Conservation (phyloP, 2,797 vertebrate species). For the Euthynnus affinis region DNA sequence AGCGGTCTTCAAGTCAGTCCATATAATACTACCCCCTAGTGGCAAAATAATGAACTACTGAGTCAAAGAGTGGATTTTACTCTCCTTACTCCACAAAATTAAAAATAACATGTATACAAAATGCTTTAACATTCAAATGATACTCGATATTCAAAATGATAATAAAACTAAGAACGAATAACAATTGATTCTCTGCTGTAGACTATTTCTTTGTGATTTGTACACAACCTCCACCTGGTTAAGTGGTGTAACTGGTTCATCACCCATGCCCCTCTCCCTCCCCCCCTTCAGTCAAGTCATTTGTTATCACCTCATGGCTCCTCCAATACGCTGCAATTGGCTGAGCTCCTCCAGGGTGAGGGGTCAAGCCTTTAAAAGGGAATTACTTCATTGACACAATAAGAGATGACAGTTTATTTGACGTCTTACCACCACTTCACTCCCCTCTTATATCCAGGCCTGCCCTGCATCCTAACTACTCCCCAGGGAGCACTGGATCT, state of each 20-base stretch:
- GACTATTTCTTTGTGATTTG: constrained; percentile 27
- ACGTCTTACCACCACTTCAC: constrained; percentile 79
- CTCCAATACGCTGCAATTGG: constrained; percentile 72
- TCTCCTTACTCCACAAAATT: not conserved
- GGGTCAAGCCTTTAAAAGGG: constrained; percentile 85
- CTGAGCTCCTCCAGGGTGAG: constrained; percentile 73
- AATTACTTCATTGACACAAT: constrained; percentile 90
- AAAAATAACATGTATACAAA: not conserved
- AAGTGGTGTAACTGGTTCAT: constrained; percentile 32
- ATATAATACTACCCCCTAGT: constrained; percentile 77
- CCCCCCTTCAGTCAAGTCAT: constrained; percentile 57
- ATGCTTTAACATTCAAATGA: not conserved
- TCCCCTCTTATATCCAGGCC: constrained; percentile 76
- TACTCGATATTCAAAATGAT: not conserved
- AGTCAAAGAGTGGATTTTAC: not conserved
- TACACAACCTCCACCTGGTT: constrained; percentile 53
- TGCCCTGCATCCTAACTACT: constrained; percentile 81
- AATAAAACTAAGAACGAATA: not conserved
- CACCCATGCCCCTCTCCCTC: not conserved
- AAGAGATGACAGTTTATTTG: constrained; percentile 89
- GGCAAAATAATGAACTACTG: constrained; percentile 36
- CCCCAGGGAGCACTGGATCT: constrained; percentile 70
- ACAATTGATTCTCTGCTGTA: not conserved
- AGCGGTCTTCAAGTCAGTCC: constrained; percentile 37
- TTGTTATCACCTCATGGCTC: constrained; percentile 78